Evolutionary conservation across 2,113 vertebrate genomes (phyloP).

Genomic region (Embiotoca jacksoni): DNA sequence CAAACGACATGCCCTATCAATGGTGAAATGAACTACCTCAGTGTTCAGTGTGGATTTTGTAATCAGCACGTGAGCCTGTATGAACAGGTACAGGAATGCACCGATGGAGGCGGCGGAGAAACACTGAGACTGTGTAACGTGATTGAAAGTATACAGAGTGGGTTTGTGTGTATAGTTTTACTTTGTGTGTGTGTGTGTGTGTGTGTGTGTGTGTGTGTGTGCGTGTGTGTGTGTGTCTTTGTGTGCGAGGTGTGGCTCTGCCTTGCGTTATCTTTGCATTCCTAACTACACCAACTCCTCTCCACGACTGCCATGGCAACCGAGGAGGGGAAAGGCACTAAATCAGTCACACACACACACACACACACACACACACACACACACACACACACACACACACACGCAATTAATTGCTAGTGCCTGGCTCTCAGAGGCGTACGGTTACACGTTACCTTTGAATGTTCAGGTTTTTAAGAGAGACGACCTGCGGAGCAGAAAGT

Average conservation of each 20-base stretch:
- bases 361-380: constrained; percentile 42
- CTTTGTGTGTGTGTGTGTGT: constrained; percentile 22
- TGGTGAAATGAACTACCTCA: constrained; percentile 38
- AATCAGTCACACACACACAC: constrained; percentile 68
- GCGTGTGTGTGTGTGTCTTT: constrained; percentile 16
- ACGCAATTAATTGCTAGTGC: constrained; percentile 62
- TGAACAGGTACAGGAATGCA: constrained; percentile 71
- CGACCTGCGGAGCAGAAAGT: constrained; percentile 73
- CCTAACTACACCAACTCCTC: constrained; percentile 70
- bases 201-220: constrained; percentile 25
- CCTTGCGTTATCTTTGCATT: constrained; percentile 77
- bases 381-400: constrained; percentile 39
- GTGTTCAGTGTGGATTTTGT: constrained; percentile 53
- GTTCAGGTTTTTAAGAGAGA: constrained; percentile 66
- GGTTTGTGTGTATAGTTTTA: constrained; percentile 49
- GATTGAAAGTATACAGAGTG: constrained; percentile 49
- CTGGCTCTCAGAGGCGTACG: constrained; percentile 75
- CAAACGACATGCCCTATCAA: constrained; percentile 30
- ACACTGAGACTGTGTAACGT: constrained; percentile 46
- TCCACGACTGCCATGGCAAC: constrained; percentile 73
- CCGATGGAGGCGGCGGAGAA: constrained; percentile 46
- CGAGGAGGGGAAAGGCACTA: constrained; percentile 52
- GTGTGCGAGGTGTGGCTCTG: constrained; percentile 60
- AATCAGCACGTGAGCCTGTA: constrained; percentile 59
- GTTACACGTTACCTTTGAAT: constrained; percentile 74